Conservation (phyloP, 2,797 vertebrate species). For the Danio jaintianensis region DNA sequence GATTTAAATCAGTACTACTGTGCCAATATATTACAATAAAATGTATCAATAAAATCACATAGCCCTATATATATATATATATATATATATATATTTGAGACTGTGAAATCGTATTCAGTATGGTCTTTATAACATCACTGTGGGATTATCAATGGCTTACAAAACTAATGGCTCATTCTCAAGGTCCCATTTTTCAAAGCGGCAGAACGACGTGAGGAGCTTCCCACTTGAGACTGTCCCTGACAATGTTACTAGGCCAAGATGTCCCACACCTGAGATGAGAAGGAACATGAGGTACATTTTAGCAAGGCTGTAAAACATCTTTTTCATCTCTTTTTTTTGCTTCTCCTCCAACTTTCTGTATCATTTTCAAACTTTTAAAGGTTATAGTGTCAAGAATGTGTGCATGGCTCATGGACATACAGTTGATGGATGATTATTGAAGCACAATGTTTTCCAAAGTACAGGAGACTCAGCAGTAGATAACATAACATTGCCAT, state of each 20-base stretch:
- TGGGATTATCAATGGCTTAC: slow-evolving; percentile 57
- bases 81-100: neutral
- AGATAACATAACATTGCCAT: slow-evolving; percentile 5
- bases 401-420: slow-evolving; percentile 23
- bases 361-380: slow-evolving; percentile 61
- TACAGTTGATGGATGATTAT: slow-evolving; percentile 58
- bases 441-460: slow-evolving; percentile 21
- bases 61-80: too few relatives aligned
- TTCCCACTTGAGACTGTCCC: slow-evolving; percentile 60
- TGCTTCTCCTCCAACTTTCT: slow-evolving; percentile 59
- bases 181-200: slow-evolving; percentile 49
- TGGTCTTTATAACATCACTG: slow-evolving; percentile 30
- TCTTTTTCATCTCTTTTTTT: slow-evolving; percentile 60
- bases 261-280: slow-evolving; percentile 57
- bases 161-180: slow-evolving; percentile 55
- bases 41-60: too few relatives aligned
- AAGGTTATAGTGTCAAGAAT: slow-evolving; percentile 42
- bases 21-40: too few relatives aligned
- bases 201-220: slow-evolving; percentile 29
- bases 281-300: slow-evolving; percentile 41
- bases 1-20: too few relatives aligned
- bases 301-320: slow-evolving; percentile 67
- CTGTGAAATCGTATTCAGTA: slow-evolving; percentile 14
- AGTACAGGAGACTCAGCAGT: slow-evolving; percentile 24
- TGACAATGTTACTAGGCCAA: slow-evolving; percentile 53